A percentile compares a stretch with the other conserved stretches of the same genome.
Conservation (phyloP, 2,113 vertebrate species). For the Pluvianellus socialis region DNA sequence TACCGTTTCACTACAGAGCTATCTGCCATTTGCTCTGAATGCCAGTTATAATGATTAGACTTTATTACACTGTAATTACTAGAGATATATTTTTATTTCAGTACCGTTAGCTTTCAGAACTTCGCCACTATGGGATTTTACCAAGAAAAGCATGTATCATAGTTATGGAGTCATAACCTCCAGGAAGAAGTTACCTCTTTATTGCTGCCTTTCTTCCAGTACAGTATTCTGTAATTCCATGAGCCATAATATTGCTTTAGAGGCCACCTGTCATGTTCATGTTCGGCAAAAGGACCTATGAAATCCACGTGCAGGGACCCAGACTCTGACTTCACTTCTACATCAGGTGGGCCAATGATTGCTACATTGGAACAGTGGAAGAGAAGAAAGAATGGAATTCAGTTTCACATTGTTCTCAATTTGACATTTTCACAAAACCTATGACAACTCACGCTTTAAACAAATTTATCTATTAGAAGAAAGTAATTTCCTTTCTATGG, state of each 20-base stretch:
- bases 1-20: neutral
- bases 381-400: neutral
- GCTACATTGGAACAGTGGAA: constrained; percentile 25
- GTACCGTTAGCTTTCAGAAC: neutral
- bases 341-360: constrained; percentile 59
- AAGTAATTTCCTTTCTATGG: neutral
- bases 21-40: neutral
- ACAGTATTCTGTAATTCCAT: constrained; percentile 62
- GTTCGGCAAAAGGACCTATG: constrained; percentile 36
- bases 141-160: neutral
- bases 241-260: constrained; percentile 52
- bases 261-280: neutral
- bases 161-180: neutral
- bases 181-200: neutral
- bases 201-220: constrained; percentile 60
- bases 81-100: neutral
- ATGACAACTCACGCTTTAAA: neutral
- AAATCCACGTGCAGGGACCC: constrained; percentile 70
- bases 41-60: neutral
- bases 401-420: neutral
- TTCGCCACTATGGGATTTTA: neutral
- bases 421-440: neutral
- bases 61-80: neutral
- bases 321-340: constrained; percentile 42
- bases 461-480: neutral